These are phyloP conservation scores for Umimayanthus kanabou DNA, from an alignment of 92 coral and sea anemone species.

Conservation along the genomic window DNA sequence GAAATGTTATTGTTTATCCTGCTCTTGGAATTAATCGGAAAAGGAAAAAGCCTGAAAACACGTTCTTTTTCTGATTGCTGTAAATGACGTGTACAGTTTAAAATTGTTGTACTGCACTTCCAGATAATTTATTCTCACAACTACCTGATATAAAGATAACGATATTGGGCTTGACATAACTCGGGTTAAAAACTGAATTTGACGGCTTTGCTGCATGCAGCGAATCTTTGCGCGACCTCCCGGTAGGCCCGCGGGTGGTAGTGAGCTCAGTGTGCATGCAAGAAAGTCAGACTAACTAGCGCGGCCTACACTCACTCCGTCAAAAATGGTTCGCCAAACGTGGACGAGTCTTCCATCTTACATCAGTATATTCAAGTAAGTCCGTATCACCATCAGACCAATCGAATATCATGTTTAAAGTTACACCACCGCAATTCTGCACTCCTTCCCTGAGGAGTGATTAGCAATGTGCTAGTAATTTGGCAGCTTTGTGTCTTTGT, in stretches of 20 bases:
- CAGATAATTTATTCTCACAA: neutral
- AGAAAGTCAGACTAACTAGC: neutral
- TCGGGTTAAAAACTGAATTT: neutral
- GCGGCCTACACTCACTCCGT: neutral
- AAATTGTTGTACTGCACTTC: neutral
- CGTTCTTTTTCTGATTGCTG: neutral
- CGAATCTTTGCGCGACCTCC: neutral
- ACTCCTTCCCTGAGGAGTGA: neutral
- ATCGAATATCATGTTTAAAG: neutral
- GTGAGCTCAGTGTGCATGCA: neutral
- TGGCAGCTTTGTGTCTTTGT: too few relatives aligned
- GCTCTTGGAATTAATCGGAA: neutral
- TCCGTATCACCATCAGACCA: neutral
- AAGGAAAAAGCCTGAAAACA: neutral
- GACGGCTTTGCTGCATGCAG: neutral
- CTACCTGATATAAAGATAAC: neutral
- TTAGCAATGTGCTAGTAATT: too few relatives aligned
- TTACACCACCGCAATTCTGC: neutral
- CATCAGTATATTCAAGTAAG: neutral
- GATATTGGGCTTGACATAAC: neutral
- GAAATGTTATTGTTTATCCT: neutral
- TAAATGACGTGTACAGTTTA: neutral
- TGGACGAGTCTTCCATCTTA: neutral
- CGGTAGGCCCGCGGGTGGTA: neutral
- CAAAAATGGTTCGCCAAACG: neutral